These are phyloP conservation scores for Sebastes miniatus DNA, from an alignment of 2,797 vertebrate genomes.

Conservation along the genomic window DNA sequence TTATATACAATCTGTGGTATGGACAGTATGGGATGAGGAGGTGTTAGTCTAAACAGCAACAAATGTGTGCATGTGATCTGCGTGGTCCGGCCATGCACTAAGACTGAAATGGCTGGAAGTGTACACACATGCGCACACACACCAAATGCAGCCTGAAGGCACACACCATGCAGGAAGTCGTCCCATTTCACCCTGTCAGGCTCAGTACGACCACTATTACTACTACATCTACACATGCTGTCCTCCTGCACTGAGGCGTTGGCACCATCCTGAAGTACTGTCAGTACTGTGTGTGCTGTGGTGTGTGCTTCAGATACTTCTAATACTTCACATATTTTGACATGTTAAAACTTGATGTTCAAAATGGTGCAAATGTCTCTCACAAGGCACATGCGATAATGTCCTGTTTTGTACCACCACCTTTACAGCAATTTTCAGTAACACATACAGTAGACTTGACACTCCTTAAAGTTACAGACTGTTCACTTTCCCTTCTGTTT, in stretches of 20 bases:
- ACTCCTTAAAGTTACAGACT: neutral
- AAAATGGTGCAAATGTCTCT: conserved; percentile 57
- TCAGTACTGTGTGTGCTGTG: neutral
- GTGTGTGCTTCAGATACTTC: neutral
- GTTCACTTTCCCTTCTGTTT: neutral
- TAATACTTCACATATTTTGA: neutral
- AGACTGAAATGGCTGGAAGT: conserved; percentile 40
- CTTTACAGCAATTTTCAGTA: neutral
- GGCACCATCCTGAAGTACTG: conserved; percentile 42
- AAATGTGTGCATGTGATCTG: conserved; percentile 10
- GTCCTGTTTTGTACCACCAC: neutral
- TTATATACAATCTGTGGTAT: neutral
- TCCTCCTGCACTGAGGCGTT: conserved; percentile 30
- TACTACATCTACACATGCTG: conserved; percentile 21
- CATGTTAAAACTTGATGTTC: neutral
- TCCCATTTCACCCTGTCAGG: conserved; percentile 32
- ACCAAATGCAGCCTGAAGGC: conserved; percentile 59
- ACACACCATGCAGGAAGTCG: conserved; percentile 68
- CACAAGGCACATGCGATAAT: conserved; percentile 31
- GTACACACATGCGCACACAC: conserved; percentile 44
- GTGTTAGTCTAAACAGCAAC: conserved; percentile 34
- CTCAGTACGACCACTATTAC: neutral
- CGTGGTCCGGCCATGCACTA: conserved; percentile 55
- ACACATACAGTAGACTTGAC: neutral
- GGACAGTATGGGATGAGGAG: conserved; percentile 41